Evolutionary conservation across 2,113 vertebrate genomes (phyloP).

Genomic region (Scytalopus superciliaris): DNA sequence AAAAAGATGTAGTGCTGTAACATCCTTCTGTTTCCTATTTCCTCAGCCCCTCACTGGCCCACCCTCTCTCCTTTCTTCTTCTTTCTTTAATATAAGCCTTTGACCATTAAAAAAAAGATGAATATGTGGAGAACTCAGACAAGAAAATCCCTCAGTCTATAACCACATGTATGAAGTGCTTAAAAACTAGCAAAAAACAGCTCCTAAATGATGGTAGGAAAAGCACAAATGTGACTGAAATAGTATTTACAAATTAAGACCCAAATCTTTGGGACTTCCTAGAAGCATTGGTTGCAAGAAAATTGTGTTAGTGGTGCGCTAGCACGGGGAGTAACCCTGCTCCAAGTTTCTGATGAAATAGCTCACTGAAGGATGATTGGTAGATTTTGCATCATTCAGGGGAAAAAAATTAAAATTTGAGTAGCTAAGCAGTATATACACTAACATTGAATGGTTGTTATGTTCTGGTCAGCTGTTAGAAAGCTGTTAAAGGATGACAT

Average conservation of each 20-base stretch:
- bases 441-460: background rate
- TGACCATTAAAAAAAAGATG: background rate
- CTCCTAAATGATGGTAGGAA: background rate
- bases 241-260: background rate
- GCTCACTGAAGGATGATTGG: background rate
- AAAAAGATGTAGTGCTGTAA: background rate
- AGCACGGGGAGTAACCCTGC: background rate
- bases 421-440: background rate
- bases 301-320: background rate
- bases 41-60: background rate
- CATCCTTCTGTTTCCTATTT: background rate
- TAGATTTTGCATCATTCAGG: background rate
- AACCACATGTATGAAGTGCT: background rate
- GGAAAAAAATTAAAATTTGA: background rate
- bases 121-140: background rate
- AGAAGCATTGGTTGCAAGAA: background rate
- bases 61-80: background rate
- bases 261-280: background rate
- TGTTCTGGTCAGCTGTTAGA: background rate
- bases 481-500: background rate
- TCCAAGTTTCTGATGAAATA: background rate
- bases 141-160: background rate
- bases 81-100: background rate
- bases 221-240: background rate
- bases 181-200: background rate